A percentile compares a stretch with the other conserved stretches of the same genome.
phyloP scores from a whole-genome alignment of 2,797 vertebrate species.

The Dallia pectoralis region DNA sequence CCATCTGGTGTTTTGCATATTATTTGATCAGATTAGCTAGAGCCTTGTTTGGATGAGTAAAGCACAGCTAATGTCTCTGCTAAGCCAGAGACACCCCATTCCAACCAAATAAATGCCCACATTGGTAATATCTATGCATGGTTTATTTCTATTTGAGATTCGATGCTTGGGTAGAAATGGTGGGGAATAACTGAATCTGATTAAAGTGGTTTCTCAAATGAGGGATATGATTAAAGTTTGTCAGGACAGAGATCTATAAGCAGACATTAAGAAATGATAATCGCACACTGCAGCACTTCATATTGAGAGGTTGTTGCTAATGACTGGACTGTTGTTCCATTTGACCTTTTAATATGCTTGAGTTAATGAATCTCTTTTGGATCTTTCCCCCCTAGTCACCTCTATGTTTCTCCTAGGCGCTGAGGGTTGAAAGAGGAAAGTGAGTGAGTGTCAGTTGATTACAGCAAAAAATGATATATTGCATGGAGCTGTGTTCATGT shows the following conservation, averaged over 20 bases:
- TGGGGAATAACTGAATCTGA: constrained; percentile 37
- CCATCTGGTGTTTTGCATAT: constrained; percentile 42
- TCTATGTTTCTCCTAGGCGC: neutral
- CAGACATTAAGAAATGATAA: neutral
- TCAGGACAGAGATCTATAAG: neutral
- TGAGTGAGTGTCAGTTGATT: neutral
- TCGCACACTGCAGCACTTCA: neutral
- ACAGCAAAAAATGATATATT: neutral
- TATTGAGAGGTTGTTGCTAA: neutral
- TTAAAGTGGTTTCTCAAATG: constrained; percentile 44
- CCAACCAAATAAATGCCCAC: neutral
- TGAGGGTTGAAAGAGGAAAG: neutral
- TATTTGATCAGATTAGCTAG: constrained; percentile 27
- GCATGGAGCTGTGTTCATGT: neutral
- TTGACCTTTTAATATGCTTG: neutral
- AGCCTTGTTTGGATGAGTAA: neutral
- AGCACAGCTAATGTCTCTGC: neutral
- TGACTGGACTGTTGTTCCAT: neutral
- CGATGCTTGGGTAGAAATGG: constrained; percentile 21
- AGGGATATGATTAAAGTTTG: neutral
- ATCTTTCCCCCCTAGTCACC: neutral
- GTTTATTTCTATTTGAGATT: constrained; percentile 20
- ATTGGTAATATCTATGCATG: constrained; percentile 40
- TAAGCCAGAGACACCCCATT: neutral
- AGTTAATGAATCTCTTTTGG: neutral